Evolutionary conservation across 1,140 invertebrate species (phyloP).

Genomic region (Conus ventricosus): DNA sequence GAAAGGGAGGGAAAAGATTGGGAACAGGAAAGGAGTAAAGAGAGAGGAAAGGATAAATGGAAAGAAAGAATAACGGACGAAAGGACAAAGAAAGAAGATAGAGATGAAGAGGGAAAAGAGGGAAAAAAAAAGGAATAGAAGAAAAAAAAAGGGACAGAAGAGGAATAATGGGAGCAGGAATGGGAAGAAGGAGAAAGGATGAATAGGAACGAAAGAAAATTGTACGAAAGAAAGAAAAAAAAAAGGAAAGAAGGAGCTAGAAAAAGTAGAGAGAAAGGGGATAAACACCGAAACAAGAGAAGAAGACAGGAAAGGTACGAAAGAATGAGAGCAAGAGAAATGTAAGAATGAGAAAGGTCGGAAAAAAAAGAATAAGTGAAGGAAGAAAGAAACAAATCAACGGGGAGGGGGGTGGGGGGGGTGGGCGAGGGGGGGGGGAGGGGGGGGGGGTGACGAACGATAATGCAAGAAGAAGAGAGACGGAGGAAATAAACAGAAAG

Average conservation of each 20-base stretch:
- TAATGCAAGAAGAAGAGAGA: too few species aligned
- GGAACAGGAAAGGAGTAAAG: not conserved
- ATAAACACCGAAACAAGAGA: not conserved
- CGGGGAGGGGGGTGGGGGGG: too few species aligned
- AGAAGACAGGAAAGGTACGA: too few species aligned
- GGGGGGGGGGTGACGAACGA: too few species aligned
- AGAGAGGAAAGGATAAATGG: not conserved
- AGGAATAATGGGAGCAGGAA: not conserved
- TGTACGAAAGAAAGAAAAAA: not conserved
- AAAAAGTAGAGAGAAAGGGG: not conserved
- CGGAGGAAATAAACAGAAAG: too few species aligned
- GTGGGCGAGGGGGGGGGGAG: too few species aligned
- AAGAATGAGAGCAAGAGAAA: not conserved
- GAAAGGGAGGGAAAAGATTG: not conserved
- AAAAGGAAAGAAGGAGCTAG: not conserved
- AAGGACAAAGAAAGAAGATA: not conserved
- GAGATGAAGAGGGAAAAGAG: not conserved
- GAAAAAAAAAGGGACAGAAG: not conserved
- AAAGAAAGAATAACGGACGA: not conserved
- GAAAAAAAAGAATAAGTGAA: not conserved
- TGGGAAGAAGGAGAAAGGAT: not conserved
- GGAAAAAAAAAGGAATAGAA: not conserved
- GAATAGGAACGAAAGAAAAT: not conserved
- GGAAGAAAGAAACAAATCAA: not conserved
- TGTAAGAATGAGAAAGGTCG: not conserved